Conservation (phyloP, 2,888 invertebrate species). For the Drosophila putrida region DNA sequence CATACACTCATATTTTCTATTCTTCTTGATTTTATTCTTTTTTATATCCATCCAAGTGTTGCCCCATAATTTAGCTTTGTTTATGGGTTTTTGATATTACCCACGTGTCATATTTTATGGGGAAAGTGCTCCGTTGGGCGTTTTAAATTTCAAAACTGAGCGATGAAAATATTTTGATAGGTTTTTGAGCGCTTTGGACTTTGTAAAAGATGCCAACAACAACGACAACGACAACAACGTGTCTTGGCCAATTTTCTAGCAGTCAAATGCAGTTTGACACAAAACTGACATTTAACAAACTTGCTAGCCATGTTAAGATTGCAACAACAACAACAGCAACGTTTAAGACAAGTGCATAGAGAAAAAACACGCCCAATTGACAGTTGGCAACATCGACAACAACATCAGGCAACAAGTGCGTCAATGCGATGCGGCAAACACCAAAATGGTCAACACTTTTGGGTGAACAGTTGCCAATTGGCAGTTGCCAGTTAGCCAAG, state of each 20-base stretch:
- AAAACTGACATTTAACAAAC: conserved; percentile 83
- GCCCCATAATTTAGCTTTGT: conserved; percentile 71
- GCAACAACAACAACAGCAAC: conserved; percentile 16
- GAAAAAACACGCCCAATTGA: conserved; percentile 52
- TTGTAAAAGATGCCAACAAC: conserved; percentile 7
- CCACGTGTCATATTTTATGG: conserved; percentile 76
- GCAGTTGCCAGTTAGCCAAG: conserved; percentile 18
- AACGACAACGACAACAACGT: conserved; percentile 1
- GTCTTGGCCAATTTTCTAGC: conserved; percentile 48
- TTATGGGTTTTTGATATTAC: conserved; percentile 71
- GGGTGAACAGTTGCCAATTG: conserved; percentile 56
- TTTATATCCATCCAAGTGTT: conserved; percentile 61
- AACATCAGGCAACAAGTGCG: conserved; percentile 65
- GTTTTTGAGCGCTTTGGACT: conserved; percentile 27
- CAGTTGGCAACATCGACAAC: conserved; percentile 33
- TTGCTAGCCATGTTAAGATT: conserved; percentile 62
- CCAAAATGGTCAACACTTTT: conserved; percentile 63
- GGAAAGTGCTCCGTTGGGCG: conserved; percentile 15
- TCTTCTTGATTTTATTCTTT: background rate
- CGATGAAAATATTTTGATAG: conserved; percentile 62
- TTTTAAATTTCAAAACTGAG: conserved; percentile 47
- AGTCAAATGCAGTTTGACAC: conserved; percentile 74
- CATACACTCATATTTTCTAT: conserved; percentile 10
- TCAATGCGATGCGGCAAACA: conserved; percentile 65
- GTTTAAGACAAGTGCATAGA: conserved; percentile 45